These are phyloP conservation scores for Trematomus loennbergii DNA, from an alignment of 2,113 vertebrate genomes.

Conservation along the genomic window DNA sequence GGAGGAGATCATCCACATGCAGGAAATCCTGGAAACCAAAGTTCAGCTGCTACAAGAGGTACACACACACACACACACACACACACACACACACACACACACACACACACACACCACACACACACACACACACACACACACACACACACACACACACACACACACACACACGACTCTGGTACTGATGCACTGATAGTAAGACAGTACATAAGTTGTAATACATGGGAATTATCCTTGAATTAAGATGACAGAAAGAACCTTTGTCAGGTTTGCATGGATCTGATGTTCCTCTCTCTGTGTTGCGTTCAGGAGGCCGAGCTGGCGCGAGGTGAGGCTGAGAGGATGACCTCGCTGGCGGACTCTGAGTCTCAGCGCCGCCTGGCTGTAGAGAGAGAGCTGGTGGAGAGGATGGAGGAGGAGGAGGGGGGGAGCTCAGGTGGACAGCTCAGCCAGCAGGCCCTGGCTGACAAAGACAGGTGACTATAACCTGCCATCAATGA, in stretches of 20 bases:
- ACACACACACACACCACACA: not conserved
- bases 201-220: not conserved
- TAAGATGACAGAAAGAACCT: too few species aligned
- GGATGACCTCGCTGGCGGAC: conserved; percentile 83
- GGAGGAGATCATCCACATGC: conserved; percentile 87
- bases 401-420: conserved; percentile 71
- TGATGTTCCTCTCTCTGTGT: not conserved
- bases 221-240: not conserved
- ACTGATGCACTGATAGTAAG: not conserved
- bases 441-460: conserved; percentile 19
- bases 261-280: not conserved
- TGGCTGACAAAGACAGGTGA: conserved; percentile 86
- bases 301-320: conserved; percentile 87
- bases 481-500: not conserved
- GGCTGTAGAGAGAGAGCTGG: conserved; percentile 86
- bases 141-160: not conserved
- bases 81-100: not conserved
- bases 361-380: conserved; percentile 83
- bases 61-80: not conserved
- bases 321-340: conserved; percentile 83
- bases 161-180: not conserved
- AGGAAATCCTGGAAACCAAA: conserved; percentile 88
- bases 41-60: conserved; percentile 92
- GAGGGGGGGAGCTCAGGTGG: conserved; percentile 8
- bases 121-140: not conserved